Conservation (phyloP, 2,888 invertebrate species). For the Gisinianus flammeolus region DNA sequence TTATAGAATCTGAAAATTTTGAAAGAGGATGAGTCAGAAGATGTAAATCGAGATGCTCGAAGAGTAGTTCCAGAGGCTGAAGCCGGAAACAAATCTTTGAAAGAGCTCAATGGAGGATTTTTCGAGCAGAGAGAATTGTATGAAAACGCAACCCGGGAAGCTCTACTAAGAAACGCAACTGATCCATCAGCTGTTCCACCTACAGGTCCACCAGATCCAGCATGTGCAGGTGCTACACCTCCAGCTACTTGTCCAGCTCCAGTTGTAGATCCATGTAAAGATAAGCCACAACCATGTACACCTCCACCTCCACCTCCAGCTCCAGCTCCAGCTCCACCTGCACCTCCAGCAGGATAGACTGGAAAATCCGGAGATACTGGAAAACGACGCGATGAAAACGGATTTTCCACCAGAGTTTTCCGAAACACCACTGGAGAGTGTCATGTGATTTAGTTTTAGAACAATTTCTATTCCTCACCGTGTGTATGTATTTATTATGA, state of each 20-base stretch:
- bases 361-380: neutral
- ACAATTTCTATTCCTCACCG: too few relatives aligned
- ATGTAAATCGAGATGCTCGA: neutral
- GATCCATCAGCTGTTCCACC: neutral
- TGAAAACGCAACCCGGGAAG: neutral
- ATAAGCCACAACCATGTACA: neutral
- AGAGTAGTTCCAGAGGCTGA: neutral
- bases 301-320: neutral
- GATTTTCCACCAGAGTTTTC: neutral
- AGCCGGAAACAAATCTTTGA: slow-evolving; percentile 3
- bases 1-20: neutral
- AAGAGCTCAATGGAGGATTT: neutral
- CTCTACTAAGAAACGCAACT: neutral
- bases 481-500: too few relatives aligned
- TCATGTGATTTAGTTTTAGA: too few relatives aligned
- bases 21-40: neutral
- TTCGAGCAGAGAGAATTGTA: neutral
- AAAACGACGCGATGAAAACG: neutral
- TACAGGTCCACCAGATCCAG: neutral
- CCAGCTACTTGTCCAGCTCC: neutral
- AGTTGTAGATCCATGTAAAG: neutral
- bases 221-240: neutral
- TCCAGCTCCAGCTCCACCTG: neutral
- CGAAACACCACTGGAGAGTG: too few relatives aligned
- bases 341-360: neutral